Percentiles rank a stretch among this genome's conserved stretches.
Evolutionary conservation across 2,797 vertebrate genomes (phyloP).

Genomic region (Syngnathus acus): DNA sequence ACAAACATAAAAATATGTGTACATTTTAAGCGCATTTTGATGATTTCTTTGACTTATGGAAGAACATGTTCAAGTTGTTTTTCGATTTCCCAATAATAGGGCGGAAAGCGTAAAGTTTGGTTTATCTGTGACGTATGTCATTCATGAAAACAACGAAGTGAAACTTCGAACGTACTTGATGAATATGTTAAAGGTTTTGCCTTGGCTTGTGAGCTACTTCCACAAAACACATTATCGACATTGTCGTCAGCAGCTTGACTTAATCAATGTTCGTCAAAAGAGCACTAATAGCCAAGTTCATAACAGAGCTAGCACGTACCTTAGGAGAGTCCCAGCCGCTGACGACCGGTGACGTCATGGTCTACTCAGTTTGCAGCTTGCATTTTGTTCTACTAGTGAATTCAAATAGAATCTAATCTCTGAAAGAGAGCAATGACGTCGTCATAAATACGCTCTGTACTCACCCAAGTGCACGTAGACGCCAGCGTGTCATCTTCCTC

Average conservation of each 20-base stretch:
- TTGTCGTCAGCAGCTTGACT: neutral
- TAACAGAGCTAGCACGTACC: neutral
- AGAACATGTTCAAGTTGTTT: too few species aligned
- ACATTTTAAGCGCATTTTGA: too few species aligned
- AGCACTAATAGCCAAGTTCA: too few species aligned
- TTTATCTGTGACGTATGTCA: neutral
- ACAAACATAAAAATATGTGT: too few species aligned
- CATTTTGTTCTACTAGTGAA: neutral
- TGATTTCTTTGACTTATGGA: too few species aligned
- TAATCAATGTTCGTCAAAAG: neutral
- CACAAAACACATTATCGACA: neutral
- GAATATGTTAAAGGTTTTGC: neutral
- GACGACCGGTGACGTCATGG: neutral
- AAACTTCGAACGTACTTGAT: neutral
- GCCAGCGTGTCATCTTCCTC: neutral
- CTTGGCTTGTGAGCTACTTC: neutral
- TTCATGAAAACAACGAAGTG: neutral
- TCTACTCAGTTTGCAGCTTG: neutral
- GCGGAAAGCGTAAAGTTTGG: too few species aligned
- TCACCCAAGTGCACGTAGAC: neutral
- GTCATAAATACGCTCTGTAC: neutral
- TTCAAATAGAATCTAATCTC: neutral
- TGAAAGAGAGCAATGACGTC: neutral
- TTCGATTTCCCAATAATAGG: too few species aligned
- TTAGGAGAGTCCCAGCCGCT: neutral